phyloP scores from a whole-genome alignment of 2,888 invertebrate species.

The Amaurobius ferox region DNA sequence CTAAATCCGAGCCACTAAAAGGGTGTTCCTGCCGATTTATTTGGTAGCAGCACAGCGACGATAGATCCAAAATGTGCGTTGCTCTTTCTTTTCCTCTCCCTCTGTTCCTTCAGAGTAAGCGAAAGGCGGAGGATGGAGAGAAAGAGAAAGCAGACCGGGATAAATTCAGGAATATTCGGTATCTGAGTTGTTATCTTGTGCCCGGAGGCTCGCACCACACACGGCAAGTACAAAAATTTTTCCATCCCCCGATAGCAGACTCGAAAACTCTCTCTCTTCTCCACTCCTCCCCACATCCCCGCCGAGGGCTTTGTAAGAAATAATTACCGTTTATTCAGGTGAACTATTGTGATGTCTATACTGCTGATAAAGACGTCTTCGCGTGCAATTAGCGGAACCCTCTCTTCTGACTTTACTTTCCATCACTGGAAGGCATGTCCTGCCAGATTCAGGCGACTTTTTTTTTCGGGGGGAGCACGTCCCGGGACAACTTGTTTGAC shows the following conservation, averaged over 20 bases:
- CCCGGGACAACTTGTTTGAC: conserved; percentile 71
- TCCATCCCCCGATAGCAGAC: conserved; percentile 24
- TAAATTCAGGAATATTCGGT: conserved; percentile 67
- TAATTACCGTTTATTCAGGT: conserved; percentile 73
- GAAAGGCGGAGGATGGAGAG: conserved; percentile 17
- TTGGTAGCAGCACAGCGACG: conserved; percentile 35
- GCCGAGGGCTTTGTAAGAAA: conserved; percentile 70
- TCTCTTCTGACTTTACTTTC: conserved; percentile 70
- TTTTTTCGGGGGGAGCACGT: conserved; percentile 29
- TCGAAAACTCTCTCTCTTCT: conserved; percentile 15
- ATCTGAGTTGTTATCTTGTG: conserved; percentile 70
- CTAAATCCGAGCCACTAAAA: conserved; percentile 63
- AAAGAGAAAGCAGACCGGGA: conserved; percentile 36
- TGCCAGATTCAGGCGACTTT: conserved; percentile 64
- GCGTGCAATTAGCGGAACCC: conserved; percentile 72
- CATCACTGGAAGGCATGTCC: conserved; percentile 70
- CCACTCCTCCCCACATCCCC: conserved; percentile 1
- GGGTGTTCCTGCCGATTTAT: conserved; percentile 53
- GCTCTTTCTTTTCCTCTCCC: conserved; percentile 2
- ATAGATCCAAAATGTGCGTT: conserved; percentile 47
- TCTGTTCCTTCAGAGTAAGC: not conserved
- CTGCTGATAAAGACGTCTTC: conserved; percentile 74
- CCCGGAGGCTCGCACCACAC: conserved; percentile 35
- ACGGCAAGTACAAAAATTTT: conserved; percentile 40
- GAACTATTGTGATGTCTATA: conserved; percentile 73